Evolutionary conservation across 2,797 vertebrate species (phyloP), one percentile per base, ranked within the genome.

Genomic region (Labeo calbasu): DNA sequence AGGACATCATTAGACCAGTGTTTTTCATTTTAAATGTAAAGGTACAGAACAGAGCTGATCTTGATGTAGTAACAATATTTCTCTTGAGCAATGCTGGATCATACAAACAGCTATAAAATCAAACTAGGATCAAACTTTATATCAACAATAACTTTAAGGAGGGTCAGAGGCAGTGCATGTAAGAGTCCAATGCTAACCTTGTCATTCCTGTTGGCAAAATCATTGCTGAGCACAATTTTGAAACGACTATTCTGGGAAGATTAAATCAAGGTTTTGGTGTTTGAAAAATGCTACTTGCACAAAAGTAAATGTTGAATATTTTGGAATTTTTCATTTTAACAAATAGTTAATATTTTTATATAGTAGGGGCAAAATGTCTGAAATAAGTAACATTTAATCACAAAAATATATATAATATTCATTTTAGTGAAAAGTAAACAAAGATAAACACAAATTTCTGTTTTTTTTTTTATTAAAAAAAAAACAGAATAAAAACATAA

Each of bases 101-200:
- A 77, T 81, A 61, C 59, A 82, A 72, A 68, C 43, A 73, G 43
- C 61, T 78, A 68, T 57, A 82, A 82, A 77, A 25, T 78, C 71
- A 84, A 81, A 63, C 55, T 43, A 83, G 59, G 77, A 66, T 87
- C 84, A 87, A 87, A 72, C 82, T 84, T 88, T 84, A 89, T 71
- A 84, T 84, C 57, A 71, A 84, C 57, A 66, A 79, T 77, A 81
- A 50, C 36, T 83, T 76, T 83, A 87, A 76, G 69, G 70, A 77
- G 46, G 50, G 66, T 88, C 70, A 90, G 76, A 89, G 85, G 84
- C 83, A 87, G 77, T 87, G 86, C 77, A 89, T 85, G 86, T 87
- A 84, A 86, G 50, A 77, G 25, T 25, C 89, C 94, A 95, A 96
- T 96, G 95, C 93, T 95, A 95, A 96, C 94, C 94, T 95, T 95